Percentiles rank a stretch among this genome's conserved stretches.
phyloP scores from a whole-genome alignment of 2,797 vertebrate genomes.

The Notolepis coatsorum region DNA sequence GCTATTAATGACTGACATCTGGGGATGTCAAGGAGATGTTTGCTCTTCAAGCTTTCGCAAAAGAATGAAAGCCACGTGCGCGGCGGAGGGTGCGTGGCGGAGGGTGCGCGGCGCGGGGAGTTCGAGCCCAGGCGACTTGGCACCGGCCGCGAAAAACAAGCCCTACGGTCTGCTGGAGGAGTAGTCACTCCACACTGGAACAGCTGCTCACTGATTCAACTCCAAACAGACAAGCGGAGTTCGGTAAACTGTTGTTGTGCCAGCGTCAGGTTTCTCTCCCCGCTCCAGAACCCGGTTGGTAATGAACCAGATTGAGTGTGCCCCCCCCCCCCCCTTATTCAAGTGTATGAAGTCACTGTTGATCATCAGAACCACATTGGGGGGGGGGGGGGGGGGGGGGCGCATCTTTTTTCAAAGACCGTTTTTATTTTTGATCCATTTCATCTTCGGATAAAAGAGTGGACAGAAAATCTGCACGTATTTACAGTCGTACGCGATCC shows the following conservation, averaged over 20 bases:
- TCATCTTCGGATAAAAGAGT: constrained; percentile 65
- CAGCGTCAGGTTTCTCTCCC: constrained; percentile 65
- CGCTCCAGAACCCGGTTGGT: constrained; percentile 62
- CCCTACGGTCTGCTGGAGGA: constrained; percentile 51
- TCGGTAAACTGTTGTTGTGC: constrained; percentile 59
- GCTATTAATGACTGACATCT: constrained; percentile 74
- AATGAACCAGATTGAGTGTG: constrained; percentile 75
- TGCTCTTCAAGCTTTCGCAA: constrained; percentile 46
- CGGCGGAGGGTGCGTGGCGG: constrained; percentile 65
- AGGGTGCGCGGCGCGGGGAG: constrained; percentile 59
- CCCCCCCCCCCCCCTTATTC: too few relatives aligned
- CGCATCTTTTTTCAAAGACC: constrained; percentile 80
- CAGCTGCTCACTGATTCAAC: constrained; percentile 66
- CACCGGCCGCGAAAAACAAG: constrained; percentile 53
- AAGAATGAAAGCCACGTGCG: constrained; percentile 66
- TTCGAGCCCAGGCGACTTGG: constrained; percentile 75
- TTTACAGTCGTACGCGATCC: too few relatives aligned
- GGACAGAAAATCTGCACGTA: constrained; percentile 3
- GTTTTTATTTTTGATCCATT: constrained; percentile 53
- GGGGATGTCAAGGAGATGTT: constrained; percentile 61
- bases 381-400: too few relatives aligned
- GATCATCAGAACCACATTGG: constrained; percentile 87
- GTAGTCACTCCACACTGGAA: constrained; percentile 51
- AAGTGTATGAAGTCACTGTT: constrained; percentile 80
- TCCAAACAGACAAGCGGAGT: constrained; percentile 57